These are phyloP conservation scores for Holacanthella duospinosa DNA, from an alignment of 2,888 invertebrate genomes.

Conservation along the genomic window DNA sequence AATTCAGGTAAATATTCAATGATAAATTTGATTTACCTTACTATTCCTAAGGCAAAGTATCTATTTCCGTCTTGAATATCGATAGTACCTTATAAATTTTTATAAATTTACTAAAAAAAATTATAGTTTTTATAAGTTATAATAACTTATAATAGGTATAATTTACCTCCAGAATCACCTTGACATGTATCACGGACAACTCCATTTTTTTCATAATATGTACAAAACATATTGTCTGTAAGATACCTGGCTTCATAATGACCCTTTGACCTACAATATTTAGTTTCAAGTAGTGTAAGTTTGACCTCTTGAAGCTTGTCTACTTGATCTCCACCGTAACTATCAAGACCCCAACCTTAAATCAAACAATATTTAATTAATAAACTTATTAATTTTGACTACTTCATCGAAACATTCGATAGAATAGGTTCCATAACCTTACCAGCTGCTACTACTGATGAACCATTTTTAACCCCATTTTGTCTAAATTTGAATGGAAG, in stretches of 20 bases:
- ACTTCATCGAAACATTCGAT: no score
- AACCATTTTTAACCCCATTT: not conserved
- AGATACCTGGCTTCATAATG: not conserved
- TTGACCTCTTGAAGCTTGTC: not conserved
- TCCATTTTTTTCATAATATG: not conserved
- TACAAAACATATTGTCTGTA: not conserved
- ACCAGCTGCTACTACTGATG: not conserved
- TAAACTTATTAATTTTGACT: no score
- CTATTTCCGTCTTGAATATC: no score
- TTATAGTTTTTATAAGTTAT: not conserved
- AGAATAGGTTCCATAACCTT: no score
- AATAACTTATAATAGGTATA: not conserved
- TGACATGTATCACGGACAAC: not conserved
- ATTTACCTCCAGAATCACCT: not conserved
- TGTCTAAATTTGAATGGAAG: not conserved
- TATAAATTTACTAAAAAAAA: no score
- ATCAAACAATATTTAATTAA: not conserved
- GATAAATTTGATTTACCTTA: not conserved
- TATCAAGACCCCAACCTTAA: not conserved
- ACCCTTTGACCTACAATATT: not conserved
- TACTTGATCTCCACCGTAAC: not conserved
- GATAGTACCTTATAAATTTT: no score
- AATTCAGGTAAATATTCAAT: not conserved
- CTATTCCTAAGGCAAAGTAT: not conserved
- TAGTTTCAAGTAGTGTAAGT: not conserved